phyloP scores from a whole-genome alignment of 2,113 vertebrate species.

The Myotis davidii region DNA sequence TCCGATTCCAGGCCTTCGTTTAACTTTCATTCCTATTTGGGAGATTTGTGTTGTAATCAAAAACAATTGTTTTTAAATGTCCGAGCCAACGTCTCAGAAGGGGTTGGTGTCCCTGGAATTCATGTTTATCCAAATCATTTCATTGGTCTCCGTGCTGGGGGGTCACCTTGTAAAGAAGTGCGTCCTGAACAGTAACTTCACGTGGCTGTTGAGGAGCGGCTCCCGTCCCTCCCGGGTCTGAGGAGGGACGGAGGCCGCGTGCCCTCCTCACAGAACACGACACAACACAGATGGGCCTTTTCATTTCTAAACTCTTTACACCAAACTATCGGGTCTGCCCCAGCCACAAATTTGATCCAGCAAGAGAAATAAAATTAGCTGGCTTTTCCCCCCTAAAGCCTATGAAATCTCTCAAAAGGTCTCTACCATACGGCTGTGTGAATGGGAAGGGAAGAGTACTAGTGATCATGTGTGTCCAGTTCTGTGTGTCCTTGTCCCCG shows the following conservation, averaged over 20 bases:
- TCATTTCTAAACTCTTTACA: neutral
- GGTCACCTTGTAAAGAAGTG: fast-evolving
- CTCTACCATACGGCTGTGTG: neutral
- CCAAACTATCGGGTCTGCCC: neutral
- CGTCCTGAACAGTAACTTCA: neutral
- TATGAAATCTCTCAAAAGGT: neutral
- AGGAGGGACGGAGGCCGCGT: fast-evolving
- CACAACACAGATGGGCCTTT: neutral
- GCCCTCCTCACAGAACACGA: neutral
- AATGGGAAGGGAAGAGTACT: neutral
- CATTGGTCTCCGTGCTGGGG: neutral
- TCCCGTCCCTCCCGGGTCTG: neutral
- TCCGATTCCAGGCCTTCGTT: neutral
- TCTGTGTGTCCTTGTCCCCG: neutral
- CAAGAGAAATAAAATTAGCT: neutral
- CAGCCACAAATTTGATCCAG: fast-evolving
- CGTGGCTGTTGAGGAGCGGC: neutral
- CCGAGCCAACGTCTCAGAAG: neutral
- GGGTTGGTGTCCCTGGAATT: neutral
- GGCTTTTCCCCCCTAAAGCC: no score
- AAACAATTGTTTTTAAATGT: neutral
- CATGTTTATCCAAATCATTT: fast-evolving
- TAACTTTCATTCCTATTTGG: neutral
- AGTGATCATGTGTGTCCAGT: neutral
- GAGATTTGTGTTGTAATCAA: neutral